Base-by-base conservation (phyloP, 2,797 vertebrate species). In the Tragelaphus oryx region DNA sequence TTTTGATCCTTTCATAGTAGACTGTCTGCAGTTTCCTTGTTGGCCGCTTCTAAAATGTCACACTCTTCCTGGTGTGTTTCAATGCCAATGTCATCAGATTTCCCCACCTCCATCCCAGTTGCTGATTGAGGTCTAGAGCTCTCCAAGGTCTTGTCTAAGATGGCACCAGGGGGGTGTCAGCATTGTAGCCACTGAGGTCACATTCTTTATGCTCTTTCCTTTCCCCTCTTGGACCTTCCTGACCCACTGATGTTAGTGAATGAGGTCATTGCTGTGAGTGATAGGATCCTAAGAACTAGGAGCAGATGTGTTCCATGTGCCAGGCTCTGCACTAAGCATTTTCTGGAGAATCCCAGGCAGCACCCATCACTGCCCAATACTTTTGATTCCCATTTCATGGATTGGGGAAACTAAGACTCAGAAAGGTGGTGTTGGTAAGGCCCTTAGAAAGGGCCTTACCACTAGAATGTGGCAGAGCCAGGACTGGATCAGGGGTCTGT, bases 161-260 rank as follows among this genome's bases (percentile, higher is more conserved):
- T 12, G 33, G 26, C 24, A 30, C 20, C 12, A 1, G 10, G 16
- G 8, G 60, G 52, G 22, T 28, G 16, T 14, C 75, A 22, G 1
- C 10, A 7, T 46, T 3, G 24, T 1, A 37, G 78, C 37, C 62
- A 16, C 37, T 0, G 6, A 33, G 24, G 26, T 22, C 89, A 54
- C 24, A 8, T 46, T 60, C 17, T 13, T 37, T 44, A 22, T 46
- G 30, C 26, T 79, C 33, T 52, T 0, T 16, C 33, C 6, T 44
- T 50, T 4, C 50, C 18, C 13, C 0, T 1, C 20, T 48, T 11
- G 48, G 28, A 50, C 85, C 26, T 28, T 79, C 41, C 76, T 60
- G 5, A 33, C 7, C n/a, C 60, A 6, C 30, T 0, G 14, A 41
- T 4, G 5, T 20, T 11, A 0, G 8, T 30, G 62, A 11, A 12